These are phyloP conservation scores for Jacana jacana DNA, from an alignment of 2,113 vertebrate genomes.

Conservation along the genomic window DNA sequence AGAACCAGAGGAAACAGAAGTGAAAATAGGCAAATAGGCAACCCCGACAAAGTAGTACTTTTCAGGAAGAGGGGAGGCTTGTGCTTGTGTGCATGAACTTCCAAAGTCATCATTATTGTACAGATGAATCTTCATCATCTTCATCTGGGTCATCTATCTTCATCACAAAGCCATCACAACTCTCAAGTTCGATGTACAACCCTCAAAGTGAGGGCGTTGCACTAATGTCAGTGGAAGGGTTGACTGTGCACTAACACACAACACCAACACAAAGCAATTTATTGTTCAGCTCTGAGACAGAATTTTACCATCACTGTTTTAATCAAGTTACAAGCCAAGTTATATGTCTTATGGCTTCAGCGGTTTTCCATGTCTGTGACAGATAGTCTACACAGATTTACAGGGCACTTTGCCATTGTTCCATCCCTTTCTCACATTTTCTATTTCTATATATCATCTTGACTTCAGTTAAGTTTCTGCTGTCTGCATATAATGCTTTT, in stretches of 20 bases:
- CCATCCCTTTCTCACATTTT: neutral
- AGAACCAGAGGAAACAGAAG: neutral
- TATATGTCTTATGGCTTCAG: neutral
- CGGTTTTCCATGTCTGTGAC: neutral
- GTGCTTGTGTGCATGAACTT: neutral
- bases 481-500: neutral
- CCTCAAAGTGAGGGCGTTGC: neutral
- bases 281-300: neutral
- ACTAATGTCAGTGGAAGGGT: neutral
- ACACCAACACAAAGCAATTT: neutral
- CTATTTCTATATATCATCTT: neutral
- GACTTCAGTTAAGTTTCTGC: neutral
- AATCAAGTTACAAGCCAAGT: neutral
- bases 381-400: neutral
- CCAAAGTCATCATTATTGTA: neutral
- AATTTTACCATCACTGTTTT: neutral
- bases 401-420: neutral
- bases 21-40: neutral
- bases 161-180: neutral
- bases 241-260: neutral
- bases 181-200: accelerated
- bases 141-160: neutral
- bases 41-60: neutral
- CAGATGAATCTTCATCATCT: neutral
- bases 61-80: neutral